phyloP scores from a whole-genome alignment of 37 sponge, comb jelly and placozoan genomes.

The Tethya wilhelma region DNA sequence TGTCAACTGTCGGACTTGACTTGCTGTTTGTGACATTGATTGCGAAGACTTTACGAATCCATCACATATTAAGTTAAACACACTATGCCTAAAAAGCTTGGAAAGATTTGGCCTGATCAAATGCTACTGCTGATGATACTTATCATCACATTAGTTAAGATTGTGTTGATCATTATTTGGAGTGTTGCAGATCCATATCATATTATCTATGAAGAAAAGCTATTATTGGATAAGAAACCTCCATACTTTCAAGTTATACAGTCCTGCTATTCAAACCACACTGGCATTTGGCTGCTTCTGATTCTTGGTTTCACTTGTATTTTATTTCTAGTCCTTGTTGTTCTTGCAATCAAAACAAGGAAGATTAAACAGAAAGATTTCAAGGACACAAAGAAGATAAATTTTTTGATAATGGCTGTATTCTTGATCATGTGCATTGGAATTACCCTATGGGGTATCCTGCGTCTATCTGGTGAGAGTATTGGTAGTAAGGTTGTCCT shows the following conservation, averaged over 20 bases:
- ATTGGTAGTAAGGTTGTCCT: not conserved
- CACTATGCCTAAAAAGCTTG: not conserved
- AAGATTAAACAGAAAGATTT: not conserved
- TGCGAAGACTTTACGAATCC: not conserved
- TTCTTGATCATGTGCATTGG: not conserved
- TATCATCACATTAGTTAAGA: not conserved
- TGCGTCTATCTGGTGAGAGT: not conserved
- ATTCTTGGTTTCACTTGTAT: not conserved
- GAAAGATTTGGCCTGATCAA: not conserved
- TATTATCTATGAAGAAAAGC: not conserved
- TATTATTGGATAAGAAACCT: not conserved
- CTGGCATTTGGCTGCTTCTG: not conserved
- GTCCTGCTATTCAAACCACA: not conserved
- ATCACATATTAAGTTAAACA: not conserved
- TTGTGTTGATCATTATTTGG: not conserved
- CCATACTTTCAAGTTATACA: not conserved
- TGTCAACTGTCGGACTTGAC: not conserved
- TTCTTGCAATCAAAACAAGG: not conserved
- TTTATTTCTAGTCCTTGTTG: not conserved
- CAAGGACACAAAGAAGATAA: not conserved
- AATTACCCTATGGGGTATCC: not conserved
- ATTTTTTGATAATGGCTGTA: not conserved
- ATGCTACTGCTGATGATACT: not conserved
- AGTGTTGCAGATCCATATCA: not conserved
- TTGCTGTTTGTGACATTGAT: not conserved